Evolutionary conservation across 2,797 vertebrate genomes (phyloP), one percentile per base, ranked within the genome.

Genomic region (Anguilla marmorata): DNA sequence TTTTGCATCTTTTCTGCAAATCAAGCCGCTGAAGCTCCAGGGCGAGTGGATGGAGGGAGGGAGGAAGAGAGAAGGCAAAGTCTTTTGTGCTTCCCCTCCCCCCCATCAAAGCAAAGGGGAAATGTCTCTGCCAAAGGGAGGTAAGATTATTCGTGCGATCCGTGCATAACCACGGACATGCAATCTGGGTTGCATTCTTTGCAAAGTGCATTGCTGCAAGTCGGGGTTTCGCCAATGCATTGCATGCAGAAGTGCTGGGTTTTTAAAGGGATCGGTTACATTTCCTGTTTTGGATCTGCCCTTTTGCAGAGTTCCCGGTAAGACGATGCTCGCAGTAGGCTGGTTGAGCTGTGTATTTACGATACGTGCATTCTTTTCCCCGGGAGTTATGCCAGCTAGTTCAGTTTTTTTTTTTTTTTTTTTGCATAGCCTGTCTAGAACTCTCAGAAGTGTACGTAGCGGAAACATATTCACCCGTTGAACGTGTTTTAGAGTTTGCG

Each of bases 41-140:
- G 86, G 93, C 91, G 94, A 95, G 93, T 91, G 87, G 93, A 96
- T 96, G 95, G 96, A 96, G 95, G 95, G 95, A 96, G 95, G 95
- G 95, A 95, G 95, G 89, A 96, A 97, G 96, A 96, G 94, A 95
- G 96, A 96, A 97, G 96, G 97, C 97, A 98, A 97, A 98, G 97
- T 97, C 97, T 97, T 97, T 97, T 97, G 97, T 97, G 97, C 96
- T 95, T 95, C 97, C 97, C 97, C 96, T 97, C 97, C 98, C 97
- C 98, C 97, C 89, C 95, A 96, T 90, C 97, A 95, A 92, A 97
- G 97, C 96, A 96, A 93, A 97, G 97, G 96, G 96, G 97, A 97
- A 97, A 98, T 97, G 98, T 97, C 97, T 97, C 96, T 97, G 96
- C 90, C 96, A 90, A 97, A 95, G 96, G 94, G 95, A 96, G 97